Evolutionary conservation across 1,140 invertebrate species (phyloP), one percentile per base, ranked within the genome.

Genomic region (Cydia amplana): DNA sequence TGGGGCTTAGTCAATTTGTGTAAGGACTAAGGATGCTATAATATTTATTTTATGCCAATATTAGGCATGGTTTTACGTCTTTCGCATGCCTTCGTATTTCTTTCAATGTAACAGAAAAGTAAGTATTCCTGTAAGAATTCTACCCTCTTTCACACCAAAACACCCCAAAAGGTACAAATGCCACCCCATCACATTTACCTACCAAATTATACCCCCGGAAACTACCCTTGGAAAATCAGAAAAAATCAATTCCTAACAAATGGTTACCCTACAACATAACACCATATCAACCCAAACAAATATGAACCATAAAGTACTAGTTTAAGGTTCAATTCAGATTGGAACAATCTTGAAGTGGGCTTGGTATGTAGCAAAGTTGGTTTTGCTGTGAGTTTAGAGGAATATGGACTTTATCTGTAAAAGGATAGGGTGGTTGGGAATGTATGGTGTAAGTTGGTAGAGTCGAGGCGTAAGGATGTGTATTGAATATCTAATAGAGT

Each of bases 241-340:
- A 70, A 70, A 70, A 70, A 70, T 70, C 65, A 70, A 70, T 70
- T 36, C 65, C 28, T 70, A 18, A 70, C 65, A 70, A 70, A 70
- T 70, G 65, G 28, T 40, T 70, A 70, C 65, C 65, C 65, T 67
- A 20, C n/a, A 40, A 70, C 32, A 32, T 70, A 70, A 70, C 65
- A 70, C 65, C 65, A 70, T 70, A 5, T 18, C 28, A 36, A 10
- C 14, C 2, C 28, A 36, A 70, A 36, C 14, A 40, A 70, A 40
- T 18, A 18, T 70, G 7, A 70, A 70, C 65, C 36, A 9, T 70
- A 10, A 18, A 18, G 12, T 60, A 20, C 9, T 9, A 23, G 7
- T 9, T 23, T 60, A 23, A 23, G 55, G 9, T 60, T 12, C 55
- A 60, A 23, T 60, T 60, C 55, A 23, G 55, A 5, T 60, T 23